A percentile compares a stretch with the other conserved stretches of the same genome.
phyloP scores from a whole-genome alignment of 1,140 invertebrate species.

The Dinoponera quadriceps region DNA sequence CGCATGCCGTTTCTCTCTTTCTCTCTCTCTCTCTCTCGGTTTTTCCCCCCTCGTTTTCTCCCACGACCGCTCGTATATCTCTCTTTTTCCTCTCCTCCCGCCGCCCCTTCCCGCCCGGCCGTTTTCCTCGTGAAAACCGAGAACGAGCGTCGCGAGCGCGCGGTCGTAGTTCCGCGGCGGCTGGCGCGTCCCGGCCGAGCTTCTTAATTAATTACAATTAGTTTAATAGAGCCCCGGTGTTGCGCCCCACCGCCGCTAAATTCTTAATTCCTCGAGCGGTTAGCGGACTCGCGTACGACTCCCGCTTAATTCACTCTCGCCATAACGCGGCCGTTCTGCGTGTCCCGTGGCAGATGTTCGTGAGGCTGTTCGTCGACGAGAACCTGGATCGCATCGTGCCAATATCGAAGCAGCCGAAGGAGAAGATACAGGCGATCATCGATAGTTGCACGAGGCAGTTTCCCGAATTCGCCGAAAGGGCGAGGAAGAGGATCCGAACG shows the following conservation, averaged over 20 bases:
- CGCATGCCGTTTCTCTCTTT: constrained; percentile 5
- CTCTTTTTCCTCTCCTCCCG: not conserved
- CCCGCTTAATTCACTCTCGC: constrained; percentile 73
- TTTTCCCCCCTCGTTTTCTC: constrained; percentile 3
- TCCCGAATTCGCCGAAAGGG: constrained; percentile 97
- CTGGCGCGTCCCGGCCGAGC: constrained; percentile 51
- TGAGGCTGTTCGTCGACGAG: constrained; percentile 98
- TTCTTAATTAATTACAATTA: constrained; percentile 85
- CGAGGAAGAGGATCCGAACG: constrained; percentile 96
- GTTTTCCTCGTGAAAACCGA: constrained; percentile 40
- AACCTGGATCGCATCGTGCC: constrained; percentile 98
- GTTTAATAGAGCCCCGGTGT: constrained; percentile 79
- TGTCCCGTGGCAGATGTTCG: constrained; percentile 94
- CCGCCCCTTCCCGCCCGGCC: not conserved
- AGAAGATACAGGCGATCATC: constrained; percentile 99
- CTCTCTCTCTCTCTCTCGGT: not conserved
- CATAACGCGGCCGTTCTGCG: constrained; percentile 49
- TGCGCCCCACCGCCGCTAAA: constrained; percentile 73
- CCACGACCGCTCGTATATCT: constrained; percentile 10
- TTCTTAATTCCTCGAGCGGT: constrained; percentile 80
- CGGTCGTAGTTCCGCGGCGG: constrained; percentile 36
- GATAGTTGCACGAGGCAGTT: constrained; percentile 98
- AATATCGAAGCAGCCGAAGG: constrained; percentile 98
- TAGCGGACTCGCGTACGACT: constrained; percentile 48
- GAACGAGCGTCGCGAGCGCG: not conserved